phyloP scores from a whole-genome alignment of 2,888 invertebrate genomes.

The Eledona agricola region DNA sequence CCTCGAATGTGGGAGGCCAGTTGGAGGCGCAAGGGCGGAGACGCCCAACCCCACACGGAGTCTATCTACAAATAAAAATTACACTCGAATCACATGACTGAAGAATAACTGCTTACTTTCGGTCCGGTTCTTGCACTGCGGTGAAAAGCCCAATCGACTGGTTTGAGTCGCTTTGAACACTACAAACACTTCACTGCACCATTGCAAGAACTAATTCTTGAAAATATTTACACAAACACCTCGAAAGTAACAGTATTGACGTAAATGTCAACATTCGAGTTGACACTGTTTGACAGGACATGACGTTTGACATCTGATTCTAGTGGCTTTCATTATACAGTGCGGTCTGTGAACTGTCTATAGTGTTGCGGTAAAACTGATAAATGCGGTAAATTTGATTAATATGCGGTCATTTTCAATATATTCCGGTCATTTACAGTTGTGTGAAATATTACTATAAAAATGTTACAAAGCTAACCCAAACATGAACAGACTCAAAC shows the following conservation, averaged over 20 bases:
- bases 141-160: conserved; percentile 14
- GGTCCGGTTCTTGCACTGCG: conserved; percentile 11
- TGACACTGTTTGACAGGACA: too few species aligned
- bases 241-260: conserved; percentile 16
- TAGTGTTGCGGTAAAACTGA: conserved; percentile 4
- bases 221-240: conserved; percentile 20
- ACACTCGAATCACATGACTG: conserved; percentile 20
- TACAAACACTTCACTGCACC: too few species aligned
- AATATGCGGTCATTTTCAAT: too few species aligned
- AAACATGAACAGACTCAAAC: too few species aligned
- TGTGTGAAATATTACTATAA: too few species aligned
- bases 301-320: conserved; percentile 3
- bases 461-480: too few species aligned
- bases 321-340: conserved; percentile 11
- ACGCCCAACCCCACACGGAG: conserved; percentile 95
- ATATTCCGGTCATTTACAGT: too few species aligned
- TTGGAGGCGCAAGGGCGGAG: conserved; percentile 86
- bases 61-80: conserved; percentile 73
- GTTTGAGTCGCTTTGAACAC: too few species aligned
- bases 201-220: too few species aligned
- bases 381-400: not conserved
- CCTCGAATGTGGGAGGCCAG: conserved; percentile 69
- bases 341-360: not conserved
- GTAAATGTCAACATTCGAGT: conserved; percentile 21
- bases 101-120: conserved; percentile 12